Evolutionary conservation across 2,797 vertebrate genomes (phyloP).

Genomic region (Brachymystax lenok): DNA sequence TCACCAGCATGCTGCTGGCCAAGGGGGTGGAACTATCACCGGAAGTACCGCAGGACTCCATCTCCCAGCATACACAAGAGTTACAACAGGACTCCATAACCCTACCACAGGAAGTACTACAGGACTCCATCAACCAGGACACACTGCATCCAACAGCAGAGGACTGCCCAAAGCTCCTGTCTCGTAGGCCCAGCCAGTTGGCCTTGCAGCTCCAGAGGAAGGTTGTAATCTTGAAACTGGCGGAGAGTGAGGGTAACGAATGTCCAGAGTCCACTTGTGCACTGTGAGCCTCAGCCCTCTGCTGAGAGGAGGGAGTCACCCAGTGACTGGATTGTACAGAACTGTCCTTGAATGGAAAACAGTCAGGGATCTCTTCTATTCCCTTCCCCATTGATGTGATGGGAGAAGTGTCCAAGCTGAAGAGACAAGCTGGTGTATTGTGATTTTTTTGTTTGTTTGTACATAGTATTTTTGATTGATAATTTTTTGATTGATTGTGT

Average conservation of each 20-base stretch:
- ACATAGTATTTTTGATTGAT: too few species aligned
- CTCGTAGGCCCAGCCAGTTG: neutral
- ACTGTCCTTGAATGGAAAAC: slow-evolving; percentile 3
- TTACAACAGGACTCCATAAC: too few species aligned
- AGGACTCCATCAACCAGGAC: slow-evolving; percentile 46
- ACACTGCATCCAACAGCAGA: slow-evolving; percentile 39
- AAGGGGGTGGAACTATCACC: slow-evolving; percentile 60
- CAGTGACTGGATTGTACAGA: slow-evolving; percentile 35
- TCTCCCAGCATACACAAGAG: slow-evolving; percentile 29
- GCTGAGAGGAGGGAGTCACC: slow-evolving; percentile 51
- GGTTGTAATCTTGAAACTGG: slow-evolving; percentile 80
- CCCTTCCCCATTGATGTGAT: slow-evolving; percentile 25
- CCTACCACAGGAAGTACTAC: neutral
- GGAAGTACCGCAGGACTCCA: slow-evolving; percentile 44
- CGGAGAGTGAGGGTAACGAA: slow-evolving; percentile 60
- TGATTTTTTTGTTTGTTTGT: slow-evolving; percentile 26
- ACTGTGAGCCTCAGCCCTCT: slow-evolving; percentile 54
- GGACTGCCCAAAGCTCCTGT: slow-evolving; percentile 29
- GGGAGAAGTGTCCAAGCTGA: neutral
- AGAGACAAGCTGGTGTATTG: neutral
- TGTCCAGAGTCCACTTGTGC: slow-evolving; percentile 40
- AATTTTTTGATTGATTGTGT: slow-evolving; percentile 34
- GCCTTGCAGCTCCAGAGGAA: slow-evolving; percentile 69
- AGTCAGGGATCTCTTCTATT: slow-evolving; percentile 8
- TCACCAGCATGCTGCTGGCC: slow-evolving; percentile 78